Base-by-base conservation (phyloP, 2,797 vertebrate genomes). In the Chaetodon trifasciatus region DNA sequence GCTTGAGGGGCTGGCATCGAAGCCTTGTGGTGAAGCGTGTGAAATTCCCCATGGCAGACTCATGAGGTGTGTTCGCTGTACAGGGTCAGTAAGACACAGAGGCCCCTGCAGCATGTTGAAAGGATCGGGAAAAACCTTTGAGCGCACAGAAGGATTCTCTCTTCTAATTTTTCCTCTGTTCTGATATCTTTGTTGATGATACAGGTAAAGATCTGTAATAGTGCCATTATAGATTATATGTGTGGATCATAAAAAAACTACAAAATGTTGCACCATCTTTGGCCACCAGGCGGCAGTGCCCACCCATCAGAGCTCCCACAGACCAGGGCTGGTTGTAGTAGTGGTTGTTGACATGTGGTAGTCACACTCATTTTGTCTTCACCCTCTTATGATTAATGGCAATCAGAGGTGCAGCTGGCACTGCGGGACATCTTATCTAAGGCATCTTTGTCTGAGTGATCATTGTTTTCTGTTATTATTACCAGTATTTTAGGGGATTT, bases 261-360 rank as follows among this genome's bases (percentile, higher is more conserved):
- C 7, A 5, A 46, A 67, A 35, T 60, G 6, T 40, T 47, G 6
- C 40, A 49, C n/a, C 49, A 57, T 17, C 3, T 72, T 4, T 78
- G 0, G 13, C 83, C 94, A 92, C 70, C 19, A 90, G 92, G 40
- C 17, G 89, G 79, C 90, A 78, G 46, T 65, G 24, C 46, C 6
- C 24, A 7, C 44, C 39, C 16, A 74, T 40, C 28, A 57, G 76
- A 70, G 32, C 35, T 60, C 42, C 12, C 0, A 21, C 3, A 55
- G 17, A 67, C 16, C n/a, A 46, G 5, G 3, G 40, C 17, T 77
- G 37, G 53, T 39, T 40, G 17, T 10, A 53, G 49, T 69, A 15
- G 9, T 8, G 66, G 8, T 37, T 71, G 37, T 37, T 84, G 80
- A 82, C 35, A 70, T 72, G 52, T 62, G 21, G 67, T 60, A 62